Conservation (phyloP, 2,113 vertebrate species). For the Eudyptes chrysolophus region DNA sequence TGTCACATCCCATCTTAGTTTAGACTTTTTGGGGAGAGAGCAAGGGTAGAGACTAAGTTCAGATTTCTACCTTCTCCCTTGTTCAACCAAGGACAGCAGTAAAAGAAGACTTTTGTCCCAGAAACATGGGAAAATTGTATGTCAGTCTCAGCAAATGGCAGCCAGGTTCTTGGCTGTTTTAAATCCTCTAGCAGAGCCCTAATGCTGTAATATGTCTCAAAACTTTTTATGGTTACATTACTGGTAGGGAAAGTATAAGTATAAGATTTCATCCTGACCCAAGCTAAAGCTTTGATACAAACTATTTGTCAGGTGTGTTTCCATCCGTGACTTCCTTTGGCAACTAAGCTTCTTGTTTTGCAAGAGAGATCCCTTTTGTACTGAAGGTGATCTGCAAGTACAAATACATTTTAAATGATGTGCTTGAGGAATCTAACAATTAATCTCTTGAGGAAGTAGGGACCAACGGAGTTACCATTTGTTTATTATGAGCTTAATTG, state of each 20-base stretch:
- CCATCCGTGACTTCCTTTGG: background rate
- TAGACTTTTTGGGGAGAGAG: background rate
- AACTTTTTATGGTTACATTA: background rate
- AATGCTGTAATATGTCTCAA: rapidly evolving
- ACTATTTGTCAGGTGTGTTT: background rate
- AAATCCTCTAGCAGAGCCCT: background rate
- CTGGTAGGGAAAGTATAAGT: background rate
- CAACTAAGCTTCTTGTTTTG: background rate
- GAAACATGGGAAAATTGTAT: background rate
- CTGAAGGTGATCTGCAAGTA: background rate
- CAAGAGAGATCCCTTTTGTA: background rate
- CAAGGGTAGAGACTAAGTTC: background rate
- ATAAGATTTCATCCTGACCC: background rate
- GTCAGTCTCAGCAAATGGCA: background rate
- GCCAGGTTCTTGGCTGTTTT: background rate
- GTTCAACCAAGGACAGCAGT: background rate
- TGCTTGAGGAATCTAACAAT: background rate
- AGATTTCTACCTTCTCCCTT: background rate
- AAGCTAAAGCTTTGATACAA: background rate
- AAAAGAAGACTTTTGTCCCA: background rate
- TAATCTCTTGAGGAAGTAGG: background rate
- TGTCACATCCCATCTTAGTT: background rate
- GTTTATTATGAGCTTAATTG: background rate
- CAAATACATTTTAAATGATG: background rate
- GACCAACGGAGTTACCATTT: background rate